Base-by-base conservation (phyloP, 2,888 invertebrate genomes). In the Gerris lacustris region DNA sequence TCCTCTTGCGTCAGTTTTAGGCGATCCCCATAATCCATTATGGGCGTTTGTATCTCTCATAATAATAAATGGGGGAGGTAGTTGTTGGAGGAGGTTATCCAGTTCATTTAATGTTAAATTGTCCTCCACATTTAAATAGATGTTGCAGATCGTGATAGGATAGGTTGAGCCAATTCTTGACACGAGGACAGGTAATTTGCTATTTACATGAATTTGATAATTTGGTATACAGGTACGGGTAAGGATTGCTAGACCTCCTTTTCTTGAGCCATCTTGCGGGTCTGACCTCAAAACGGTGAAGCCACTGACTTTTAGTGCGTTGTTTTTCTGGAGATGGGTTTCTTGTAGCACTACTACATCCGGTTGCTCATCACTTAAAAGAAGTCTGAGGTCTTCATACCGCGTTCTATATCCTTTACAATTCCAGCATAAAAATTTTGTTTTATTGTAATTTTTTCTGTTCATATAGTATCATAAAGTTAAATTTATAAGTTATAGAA, bases 1-100 rank as follows among this genome's bases (percentile, higher is more conserved):
- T 7, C 68, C 68, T 68, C 68, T 44, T n/a, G 15, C n/a, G 18
- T 68, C 68, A 6, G 47, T 68, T 68, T 47, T 45, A 6, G 47
- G 6, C 11, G 68, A 68, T 45, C 68, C 68, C 68, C 68, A 68
- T 6, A 47, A 31, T 31, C n/a, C 17, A 31, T 45, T 45, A 7
- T 45, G 43, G n/a, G 68, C 68, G n/a, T 68, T 68, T 17, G 45
- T 45, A 45, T 68, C 68, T 45, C 68, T 45, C 6, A 45, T n/a
- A n/a, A 68, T 47, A 7, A 68, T 7, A 7, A 11, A 45, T 9
- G 68, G 68, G 6, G 17, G n/a, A 45, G 68, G 68, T 45, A 68
- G 5, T 45, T 68, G 68, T n/a, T 47, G 18, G n/a, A 68, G 31
- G 6, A 68, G 9, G 18, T 7, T 17, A 15, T 17, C 17, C 17